Evolutionary conservation across 1,140 invertebrate species (phyloP).

Genomic region (Drosophila kanapiae): DNA sequence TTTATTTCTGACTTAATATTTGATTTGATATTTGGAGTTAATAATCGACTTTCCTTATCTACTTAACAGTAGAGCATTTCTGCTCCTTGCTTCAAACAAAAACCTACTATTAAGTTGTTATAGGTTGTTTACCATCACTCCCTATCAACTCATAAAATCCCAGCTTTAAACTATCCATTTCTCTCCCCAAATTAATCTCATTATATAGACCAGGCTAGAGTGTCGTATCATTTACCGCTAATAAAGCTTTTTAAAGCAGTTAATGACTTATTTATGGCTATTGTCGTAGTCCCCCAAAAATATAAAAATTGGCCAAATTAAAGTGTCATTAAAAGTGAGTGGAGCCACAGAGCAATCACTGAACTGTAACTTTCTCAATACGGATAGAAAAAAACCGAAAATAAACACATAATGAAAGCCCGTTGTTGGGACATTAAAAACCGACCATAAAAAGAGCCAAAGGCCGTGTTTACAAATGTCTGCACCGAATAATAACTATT

Average conservation of each 20-base stretch:
- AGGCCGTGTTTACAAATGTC: conserved; percentile 30
- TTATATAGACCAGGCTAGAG: conserved; percentile 26
- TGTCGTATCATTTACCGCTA: conserved; percentile 63
- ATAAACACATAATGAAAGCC: conserved; percentile 14
- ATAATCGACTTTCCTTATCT: background rate
- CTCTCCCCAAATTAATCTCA: conserved; percentile 30
- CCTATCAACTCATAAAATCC: too few relatives aligned
- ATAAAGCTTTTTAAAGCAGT: conserved; percentile 77
- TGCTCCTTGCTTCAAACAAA: background rate
- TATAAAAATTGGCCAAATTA: conserved; percentile 70
- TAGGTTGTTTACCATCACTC: too few relatives aligned
- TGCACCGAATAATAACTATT: conserved; percentile 13
- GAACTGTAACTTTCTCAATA: conserved; percentile 34
- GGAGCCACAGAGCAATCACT: conserved; percentile 24
- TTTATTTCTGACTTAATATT: background rate
- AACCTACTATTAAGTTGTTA: background rate
- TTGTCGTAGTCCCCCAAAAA: conserved; percentile 34
- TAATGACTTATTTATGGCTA: conserved; percentile 78
- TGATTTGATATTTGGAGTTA: background rate
- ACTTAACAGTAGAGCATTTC: background rate
- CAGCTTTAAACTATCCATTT: background rate
- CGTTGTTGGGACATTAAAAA: conserved; percentile 40
- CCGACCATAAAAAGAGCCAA: conserved; percentile 47
- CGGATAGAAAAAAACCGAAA: conserved; percentile 1
- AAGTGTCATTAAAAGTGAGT: conserved; percentile 67